phyloP scores from a whole-genome alignment of 2,888 invertebrate genomes.

The Poecilus cupreus region DNA sequence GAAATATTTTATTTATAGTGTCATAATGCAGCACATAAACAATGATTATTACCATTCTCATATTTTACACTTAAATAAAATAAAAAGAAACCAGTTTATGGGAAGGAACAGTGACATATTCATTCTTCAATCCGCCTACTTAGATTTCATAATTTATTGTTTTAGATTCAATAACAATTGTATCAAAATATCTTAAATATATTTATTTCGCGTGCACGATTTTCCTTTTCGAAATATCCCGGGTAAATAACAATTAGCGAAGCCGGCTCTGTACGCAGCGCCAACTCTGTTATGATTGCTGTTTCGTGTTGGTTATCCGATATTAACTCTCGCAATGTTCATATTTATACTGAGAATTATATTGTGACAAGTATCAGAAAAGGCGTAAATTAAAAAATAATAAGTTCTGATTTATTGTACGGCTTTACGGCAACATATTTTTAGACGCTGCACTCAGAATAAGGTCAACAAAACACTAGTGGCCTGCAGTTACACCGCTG shows the following conservation, averaged over 20 bases:
- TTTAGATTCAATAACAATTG: not conserved
- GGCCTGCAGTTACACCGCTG: conserved; percentile 30
- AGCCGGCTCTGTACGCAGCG: conserved; percentile 6
- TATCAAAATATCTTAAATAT: not conserved
- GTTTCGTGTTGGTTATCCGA: conserved; percentile 56
- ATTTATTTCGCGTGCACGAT: not conserved
- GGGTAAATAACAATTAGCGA: conserved; percentile 1
- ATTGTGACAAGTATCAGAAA: conserved; percentile 57
- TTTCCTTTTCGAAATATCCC: not conserved
- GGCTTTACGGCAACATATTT: conserved; percentile 49
- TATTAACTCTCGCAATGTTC: conserved; percentile 48
- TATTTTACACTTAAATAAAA: too few species aligned
- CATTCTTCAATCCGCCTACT: not conserved
- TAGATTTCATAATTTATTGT: not conserved
- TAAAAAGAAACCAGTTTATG: too few species aligned
- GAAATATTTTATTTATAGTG: too few species aligned
- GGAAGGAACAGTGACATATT: not conserved
- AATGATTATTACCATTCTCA: too few species aligned
- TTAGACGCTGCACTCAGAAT: conserved; percentile 39
- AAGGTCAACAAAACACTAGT: conserved; percentile 54
- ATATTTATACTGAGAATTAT: conserved; percentile 50
- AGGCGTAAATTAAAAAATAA: conserved; percentile 58
- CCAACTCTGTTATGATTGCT: conserved; percentile 46
- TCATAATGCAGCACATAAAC: too few species aligned
- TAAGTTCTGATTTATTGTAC: conserved; percentile 55